A percentile compares a stretch with the other conserved stretches of the same genome.
phyloP scores from a whole-genome alignment of 2,113 vertebrate genomes.

The Phocoena sinus region DNA sequence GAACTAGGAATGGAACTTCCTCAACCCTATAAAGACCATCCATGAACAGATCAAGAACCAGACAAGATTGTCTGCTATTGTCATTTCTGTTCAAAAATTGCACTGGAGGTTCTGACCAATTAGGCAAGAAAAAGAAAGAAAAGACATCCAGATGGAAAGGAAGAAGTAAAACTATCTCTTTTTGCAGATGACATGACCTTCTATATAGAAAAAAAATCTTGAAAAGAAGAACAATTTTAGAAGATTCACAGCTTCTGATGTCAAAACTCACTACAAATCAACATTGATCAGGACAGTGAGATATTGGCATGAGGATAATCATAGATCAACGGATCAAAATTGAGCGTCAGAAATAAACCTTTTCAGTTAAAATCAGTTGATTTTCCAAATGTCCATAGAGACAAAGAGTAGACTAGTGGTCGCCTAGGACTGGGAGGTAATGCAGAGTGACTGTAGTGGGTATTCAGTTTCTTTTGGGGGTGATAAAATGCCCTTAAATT shows the following conservation, averaged over 20 bases:
- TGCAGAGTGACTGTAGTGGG: background rate
- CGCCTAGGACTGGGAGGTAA: background rate
- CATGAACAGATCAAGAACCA: background rate
- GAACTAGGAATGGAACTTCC: background rate
- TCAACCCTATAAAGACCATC: background rate
- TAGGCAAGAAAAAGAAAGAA: background rate
- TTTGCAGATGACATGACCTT: background rate
- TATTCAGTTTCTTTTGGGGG: background rate
- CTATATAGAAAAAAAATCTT: background rate
- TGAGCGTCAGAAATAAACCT: background rate
- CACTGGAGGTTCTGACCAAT: background rate
- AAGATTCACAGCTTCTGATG: background rate
- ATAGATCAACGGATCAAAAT: background rate
- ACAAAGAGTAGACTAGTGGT: background rate
- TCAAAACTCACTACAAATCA: background rate
- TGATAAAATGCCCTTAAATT: background rate
- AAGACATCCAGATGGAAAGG: background rate
- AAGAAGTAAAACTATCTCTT: background rate
- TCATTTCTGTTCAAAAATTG: background rate
- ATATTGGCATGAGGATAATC: background rate
- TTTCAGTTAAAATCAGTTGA: background rate
- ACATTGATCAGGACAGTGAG: background rate
- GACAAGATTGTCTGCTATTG: background rate
- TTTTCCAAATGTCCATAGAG: background rate
- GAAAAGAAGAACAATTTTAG: background rate